phyloP scores from a whole-genome alignment of 2,888 invertebrate species.

The Molanna angustata region DNA sequence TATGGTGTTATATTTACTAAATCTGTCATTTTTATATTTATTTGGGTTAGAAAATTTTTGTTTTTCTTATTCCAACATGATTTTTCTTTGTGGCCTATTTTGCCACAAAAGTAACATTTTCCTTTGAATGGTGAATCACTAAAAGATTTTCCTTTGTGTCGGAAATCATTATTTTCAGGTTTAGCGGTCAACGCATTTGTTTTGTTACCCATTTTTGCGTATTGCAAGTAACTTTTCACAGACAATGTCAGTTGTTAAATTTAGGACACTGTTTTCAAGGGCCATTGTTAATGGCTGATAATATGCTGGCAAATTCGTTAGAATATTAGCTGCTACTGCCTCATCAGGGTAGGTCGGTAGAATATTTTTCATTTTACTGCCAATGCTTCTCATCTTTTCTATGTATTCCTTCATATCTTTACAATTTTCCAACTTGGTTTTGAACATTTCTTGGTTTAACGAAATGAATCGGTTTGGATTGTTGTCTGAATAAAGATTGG shows the following conservation, averaged over 20 bases:
- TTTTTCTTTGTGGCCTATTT: conserved; percentile 1
- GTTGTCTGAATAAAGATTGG: not conserved
- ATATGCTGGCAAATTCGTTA: conserved; percentile 1
- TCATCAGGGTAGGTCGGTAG: not conserved
- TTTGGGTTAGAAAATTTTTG: not conserved
- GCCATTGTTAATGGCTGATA: not conserved
- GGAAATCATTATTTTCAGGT: not conserved
- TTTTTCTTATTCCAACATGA: not conserved
- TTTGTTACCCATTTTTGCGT: not conserved
- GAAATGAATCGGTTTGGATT: not conserved
- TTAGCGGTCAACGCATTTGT: not conserved
- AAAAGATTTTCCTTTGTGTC: not conserved
- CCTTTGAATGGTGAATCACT: not conserved
- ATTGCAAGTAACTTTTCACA: conserved; percentile 4
- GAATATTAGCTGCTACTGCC: not conserved
- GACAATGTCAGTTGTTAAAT: not conserved
- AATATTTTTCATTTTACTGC: conserved; percentile 1
- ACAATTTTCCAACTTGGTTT: not conserved
- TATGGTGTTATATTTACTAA: not conserved
- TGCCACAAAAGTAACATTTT: not conserved
- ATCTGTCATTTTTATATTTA: not conserved
- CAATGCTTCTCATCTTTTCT: conserved; percentile 2
- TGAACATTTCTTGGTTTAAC: not conserved
- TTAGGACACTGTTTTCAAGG: conserved; percentile 1
- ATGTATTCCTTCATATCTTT: conserved; percentile 1